A percentile compares a stretch with the other conserved stretches of the same genome.
phyloP scores from a whole-genome alignment of 2,113 vertebrate species.

The Gnathonemus longibarbis region DNA sequence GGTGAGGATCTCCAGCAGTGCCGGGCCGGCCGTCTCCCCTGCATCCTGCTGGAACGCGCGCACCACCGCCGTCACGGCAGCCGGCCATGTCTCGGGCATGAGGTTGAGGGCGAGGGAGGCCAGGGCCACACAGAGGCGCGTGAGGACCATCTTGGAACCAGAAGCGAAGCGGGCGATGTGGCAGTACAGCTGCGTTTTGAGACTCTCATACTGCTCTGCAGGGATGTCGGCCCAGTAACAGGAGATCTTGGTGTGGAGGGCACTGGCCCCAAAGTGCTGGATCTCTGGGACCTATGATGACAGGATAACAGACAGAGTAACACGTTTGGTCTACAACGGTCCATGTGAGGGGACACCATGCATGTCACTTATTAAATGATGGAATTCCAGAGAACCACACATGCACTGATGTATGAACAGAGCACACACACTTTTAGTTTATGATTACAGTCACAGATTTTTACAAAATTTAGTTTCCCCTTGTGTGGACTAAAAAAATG shows the following conservation, averaged over 20 bases:
- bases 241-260: constrained; percentile 91
- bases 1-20: constrained; percentile 82
- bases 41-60: constrained; percentile 78
- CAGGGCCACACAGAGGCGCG: constrained; percentile 84
- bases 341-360: background rate
- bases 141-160: constrained; percentile 90
- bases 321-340: background rate
- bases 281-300: constrained; percentile 77
- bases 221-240: constrained; percentile 86
- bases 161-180: constrained; percentile 83
- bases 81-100: constrained; percentile 84
- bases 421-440: background rate
- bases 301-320: background rate
- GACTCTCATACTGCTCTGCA: constrained; percentile 74
- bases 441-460: no score
- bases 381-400: background rate
- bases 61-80: constrained; percentile 85
- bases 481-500: no score
- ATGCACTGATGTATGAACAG: background rate
- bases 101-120: constrained; percentile 87
- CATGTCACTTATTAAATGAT: background rate
- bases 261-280: constrained; percentile 95
- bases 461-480: no score
- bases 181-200: constrained; percentile 83
- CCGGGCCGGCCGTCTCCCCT: constrained; percentile 67